Conservation (phyloP, 1,140 invertebrate species). For the Megalopta genalis region DNA sequence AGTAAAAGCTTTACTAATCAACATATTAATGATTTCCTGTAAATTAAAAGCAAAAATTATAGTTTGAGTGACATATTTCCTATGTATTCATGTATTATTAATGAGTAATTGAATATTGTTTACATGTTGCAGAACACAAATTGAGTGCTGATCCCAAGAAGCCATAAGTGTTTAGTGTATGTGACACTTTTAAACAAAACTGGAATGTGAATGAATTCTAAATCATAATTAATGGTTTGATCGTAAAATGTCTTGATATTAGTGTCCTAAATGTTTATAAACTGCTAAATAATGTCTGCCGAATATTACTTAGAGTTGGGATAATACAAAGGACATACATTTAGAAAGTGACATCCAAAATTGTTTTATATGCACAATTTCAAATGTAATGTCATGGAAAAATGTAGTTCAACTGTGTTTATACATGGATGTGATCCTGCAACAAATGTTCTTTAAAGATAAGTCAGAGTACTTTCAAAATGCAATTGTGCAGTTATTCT, state of each 20-base stretch:
- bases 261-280: constrained; percentile 15
- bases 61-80: background rate
- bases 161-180: constrained; percentile 26
- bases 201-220: background rate
- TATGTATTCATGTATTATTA: background rate
- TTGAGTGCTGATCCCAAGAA: constrained; percentile 7
- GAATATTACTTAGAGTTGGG: constrained; percentile 76
- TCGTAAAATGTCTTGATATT: constrained; percentile 41
- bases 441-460: constrained; percentile 70
- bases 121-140: constrained; percentile 47
- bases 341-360: constrained; percentile 20
- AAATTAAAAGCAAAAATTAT: background rate
- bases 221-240: background rate
- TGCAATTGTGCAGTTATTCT: constrained; percentile 74
- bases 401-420: constrained; percentile 54
- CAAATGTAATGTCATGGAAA: constrained; percentile 48
- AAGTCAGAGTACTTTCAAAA: constrained; percentile 71
- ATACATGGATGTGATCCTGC: constrained; percentile 76
- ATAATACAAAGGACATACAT: constrained; percentile 58
- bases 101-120: constrained; percentile 36
- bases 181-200: constrained; percentile 2
- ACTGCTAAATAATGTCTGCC: constrained; percentile 70
- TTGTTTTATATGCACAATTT: constrained; percentile 21
- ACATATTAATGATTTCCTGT: background rate
- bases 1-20: constrained; percentile 2